Conservation (phyloP, 2,797 vertebrate genomes). For the Sebastiscus tertius region DNA sequence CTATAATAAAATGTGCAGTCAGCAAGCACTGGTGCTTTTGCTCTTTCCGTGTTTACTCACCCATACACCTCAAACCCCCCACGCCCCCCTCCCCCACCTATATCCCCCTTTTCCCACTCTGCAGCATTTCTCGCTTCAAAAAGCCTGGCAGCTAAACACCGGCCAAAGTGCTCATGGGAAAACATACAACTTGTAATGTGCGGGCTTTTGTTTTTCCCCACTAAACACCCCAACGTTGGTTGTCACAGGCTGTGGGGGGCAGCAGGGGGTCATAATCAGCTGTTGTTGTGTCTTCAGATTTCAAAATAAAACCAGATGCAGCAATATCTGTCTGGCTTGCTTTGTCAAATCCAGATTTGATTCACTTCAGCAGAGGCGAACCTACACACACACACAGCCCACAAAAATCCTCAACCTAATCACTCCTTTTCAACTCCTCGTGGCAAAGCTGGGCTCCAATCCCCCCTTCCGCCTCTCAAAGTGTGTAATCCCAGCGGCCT, state of each 20-base stretch:
- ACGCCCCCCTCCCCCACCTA: not conserved
- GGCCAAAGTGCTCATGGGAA: slow-evolving; percentile 44
- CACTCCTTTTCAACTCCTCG: slow-evolving; percentile 35
- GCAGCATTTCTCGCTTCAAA: slow-evolving; percentile 64
- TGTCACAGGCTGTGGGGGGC: slow-evolving; percentile 16
- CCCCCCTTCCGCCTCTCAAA: slow-evolving; percentile 20
- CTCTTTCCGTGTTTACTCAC: slow-evolving; percentile 55
- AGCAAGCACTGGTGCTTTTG: slow-evolving; percentile 56
- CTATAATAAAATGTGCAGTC: slow-evolving; percentile 67
- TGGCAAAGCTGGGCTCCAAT: slow-evolving; percentile 17
- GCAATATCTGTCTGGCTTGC: slow-evolving; percentile 7
- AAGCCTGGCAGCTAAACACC: slow-evolving; percentile 47
- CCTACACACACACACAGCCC: not conserved
- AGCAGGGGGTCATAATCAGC: slow-evolving; percentile 22
- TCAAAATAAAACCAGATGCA: slow-evolving; percentile 42
- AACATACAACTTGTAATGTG: slow-evolving; percentile 37
- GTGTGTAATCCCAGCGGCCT: slow-evolving; percentile 51
- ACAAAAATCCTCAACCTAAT: slow-evolving; percentile 21
- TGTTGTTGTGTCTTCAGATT: slow-evolving; percentile 13
- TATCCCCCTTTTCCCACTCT: slow-evolving; percentile 29
- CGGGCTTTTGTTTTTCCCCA: slow-evolving; percentile 17
- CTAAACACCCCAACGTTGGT: slow-evolving; percentile 20
- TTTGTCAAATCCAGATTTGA: slow-evolving; percentile 21
- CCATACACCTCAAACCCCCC: slow-evolving; percentile 24
- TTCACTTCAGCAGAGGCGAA: slow-evolving; percentile 17